phyloP scores from a whole-genome alignment of 2,113 vertebrate genomes.

The Caloenas nicobarica region DNA sequence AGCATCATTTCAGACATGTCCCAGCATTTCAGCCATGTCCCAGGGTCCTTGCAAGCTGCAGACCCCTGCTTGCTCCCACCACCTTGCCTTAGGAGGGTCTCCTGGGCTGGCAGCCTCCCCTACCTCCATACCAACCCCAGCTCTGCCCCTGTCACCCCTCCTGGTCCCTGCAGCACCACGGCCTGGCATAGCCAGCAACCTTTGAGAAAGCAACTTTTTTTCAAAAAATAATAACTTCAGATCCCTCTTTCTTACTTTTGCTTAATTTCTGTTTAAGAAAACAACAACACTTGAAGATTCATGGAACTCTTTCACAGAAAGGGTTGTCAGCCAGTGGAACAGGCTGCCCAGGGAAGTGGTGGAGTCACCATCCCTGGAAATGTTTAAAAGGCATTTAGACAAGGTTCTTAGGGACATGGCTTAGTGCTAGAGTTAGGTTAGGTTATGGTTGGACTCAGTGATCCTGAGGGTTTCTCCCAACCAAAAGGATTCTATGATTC shows the following conservation, averaged over 20 bases:
- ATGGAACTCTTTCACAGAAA: too few relatives aligned
- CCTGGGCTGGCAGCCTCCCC: neutral
- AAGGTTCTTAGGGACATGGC: too few relatives aligned
- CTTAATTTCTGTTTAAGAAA: neutral
- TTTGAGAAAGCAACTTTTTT: neutral
- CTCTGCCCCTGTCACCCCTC: neutral
- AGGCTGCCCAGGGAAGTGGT: too few relatives aligned
- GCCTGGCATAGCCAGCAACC: neutral
- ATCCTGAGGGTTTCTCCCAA: too few relatives aligned
- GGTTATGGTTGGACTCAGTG: too few relatives aligned
- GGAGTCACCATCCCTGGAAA: too few relatives aligned
- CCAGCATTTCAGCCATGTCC: neutral
- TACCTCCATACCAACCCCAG: neutral
- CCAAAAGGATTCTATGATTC: too few relatives aligned
- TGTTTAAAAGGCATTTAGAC: too few relatives aligned
- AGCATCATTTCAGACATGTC: neutral
- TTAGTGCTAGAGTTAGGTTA: too few relatives aligned
- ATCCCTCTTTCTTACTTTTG: neutral
- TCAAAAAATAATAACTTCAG: neutral
- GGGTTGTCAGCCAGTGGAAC: too few relatives aligned
- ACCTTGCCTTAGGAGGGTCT: neutral
- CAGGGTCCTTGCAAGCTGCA: neutral
- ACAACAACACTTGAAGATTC: neutral
- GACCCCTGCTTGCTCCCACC: neutral
- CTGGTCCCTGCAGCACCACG: neutral